Evolutionary conservation across 2,113 vertebrate species (phyloP).

Genomic region (Oryzias melastigma): DNA sequence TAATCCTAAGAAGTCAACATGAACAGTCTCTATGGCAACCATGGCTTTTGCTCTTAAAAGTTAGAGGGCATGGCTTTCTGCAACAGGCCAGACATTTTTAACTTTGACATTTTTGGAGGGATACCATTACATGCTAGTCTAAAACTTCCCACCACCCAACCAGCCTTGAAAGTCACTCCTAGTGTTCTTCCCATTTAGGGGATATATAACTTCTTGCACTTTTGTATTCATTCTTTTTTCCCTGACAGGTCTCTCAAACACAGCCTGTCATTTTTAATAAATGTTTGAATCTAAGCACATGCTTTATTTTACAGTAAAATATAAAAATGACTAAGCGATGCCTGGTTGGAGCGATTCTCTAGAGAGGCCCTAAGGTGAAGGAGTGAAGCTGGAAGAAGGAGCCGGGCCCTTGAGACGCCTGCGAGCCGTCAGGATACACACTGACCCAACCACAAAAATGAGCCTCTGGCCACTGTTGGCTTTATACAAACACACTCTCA

Average conservation of each 20-base stretch:
- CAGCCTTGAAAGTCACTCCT: slow-evolving; percentile 42
- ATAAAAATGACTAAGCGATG: slow-evolving; percentile 57
- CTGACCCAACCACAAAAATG: slow-evolving; percentile 51
- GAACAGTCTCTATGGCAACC: slow-evolving; percentile 51
- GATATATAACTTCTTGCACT: slow-evolving; percentile 13
- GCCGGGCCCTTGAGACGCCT: slow-evolving; percentile 58
- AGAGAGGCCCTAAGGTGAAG: slow-evolving; percentile 70
- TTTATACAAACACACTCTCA: slow-evolving; percentile 60
- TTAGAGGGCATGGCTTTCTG: slow-evolving; percentile 35
- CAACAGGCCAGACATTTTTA: slow-evolving; percentile 38
- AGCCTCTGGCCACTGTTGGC: slow-evolving; percentile 61
- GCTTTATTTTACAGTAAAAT: slow-evolving; percentile 43
- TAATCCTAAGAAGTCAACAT: slow-evolving; percentile 38
- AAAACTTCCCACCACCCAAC: slow-evolving; percentile 49
- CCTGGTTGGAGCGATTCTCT: slow-evolving; percentile 40
- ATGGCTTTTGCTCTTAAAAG: slow-evolving; percentile 21
- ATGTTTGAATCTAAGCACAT: slow-evolving; percentile 48
- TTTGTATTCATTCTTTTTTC: slow-evolving; percentile 14
- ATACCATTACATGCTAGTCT: slow-evolving; percentile 48
- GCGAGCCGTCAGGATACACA: slow-evolving; percentile 64
- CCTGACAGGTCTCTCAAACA: slow-evolving; percentile 48
- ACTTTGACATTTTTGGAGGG: slow-evolving; percentile 53
- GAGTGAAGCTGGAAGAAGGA: slow-evolving; percentile 64
- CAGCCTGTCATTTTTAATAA: slow-evolving; percentile 67
- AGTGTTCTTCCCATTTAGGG: slow-evolving; percentile 56